phyloP scores from a whole-genome alignment of 2,113 vertebrate species.

The Penelope pileata region DNA sequence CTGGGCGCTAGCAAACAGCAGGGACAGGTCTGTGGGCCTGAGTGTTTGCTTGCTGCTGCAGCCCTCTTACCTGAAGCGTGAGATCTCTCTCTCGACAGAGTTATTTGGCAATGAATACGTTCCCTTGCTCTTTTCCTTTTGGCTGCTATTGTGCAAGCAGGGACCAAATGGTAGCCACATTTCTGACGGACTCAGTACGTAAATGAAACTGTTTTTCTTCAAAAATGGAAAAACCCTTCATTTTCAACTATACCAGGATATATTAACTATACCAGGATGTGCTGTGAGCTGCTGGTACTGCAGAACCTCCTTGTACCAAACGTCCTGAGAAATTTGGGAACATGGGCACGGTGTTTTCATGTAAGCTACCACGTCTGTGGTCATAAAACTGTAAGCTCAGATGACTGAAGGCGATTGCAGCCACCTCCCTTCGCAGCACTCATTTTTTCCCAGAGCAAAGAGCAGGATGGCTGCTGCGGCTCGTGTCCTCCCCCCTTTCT shows the following conservation, averaged over 20 bases:
- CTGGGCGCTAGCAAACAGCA: neutral
- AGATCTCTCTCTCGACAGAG: neutral
- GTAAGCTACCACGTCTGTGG: neutral
- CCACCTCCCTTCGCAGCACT: neutral
- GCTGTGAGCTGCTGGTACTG: neutral
- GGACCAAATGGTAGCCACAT: neutral
- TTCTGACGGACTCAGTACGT: neutral
- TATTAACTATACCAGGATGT: neutral
- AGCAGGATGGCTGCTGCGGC: neutral
- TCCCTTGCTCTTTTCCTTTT: neutral
- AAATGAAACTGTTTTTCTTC: neutral
- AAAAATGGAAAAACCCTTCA: no score
- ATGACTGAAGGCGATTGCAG: neutral
- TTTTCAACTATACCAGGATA: no score
- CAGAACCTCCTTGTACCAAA: neutral
- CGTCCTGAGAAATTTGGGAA: neutral
- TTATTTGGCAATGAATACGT: neutral
- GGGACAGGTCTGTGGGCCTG: neutral
- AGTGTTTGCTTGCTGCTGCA: neutral
- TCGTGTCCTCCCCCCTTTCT: neutral
- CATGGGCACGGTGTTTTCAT: neutral
- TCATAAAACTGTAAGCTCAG: neutral
- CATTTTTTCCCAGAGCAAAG: neutral
- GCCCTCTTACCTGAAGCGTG: accelerated
- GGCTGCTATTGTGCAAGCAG: neutral